Evolutionary conservation across 2,888 invertebrate species (phyloP).

Genomic region (Diplazon laetatorius): DNA sequence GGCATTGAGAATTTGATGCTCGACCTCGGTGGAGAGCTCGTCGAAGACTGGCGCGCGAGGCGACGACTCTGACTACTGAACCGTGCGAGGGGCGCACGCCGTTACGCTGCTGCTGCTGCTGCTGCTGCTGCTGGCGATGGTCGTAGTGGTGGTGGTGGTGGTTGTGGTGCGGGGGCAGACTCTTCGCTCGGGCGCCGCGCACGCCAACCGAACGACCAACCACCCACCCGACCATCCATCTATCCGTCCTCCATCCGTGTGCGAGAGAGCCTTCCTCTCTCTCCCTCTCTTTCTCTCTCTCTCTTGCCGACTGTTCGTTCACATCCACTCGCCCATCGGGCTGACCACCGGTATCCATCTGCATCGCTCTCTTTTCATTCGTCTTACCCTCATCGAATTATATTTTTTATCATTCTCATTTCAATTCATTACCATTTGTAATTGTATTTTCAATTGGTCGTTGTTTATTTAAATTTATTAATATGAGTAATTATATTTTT

Average conservation of each 20-base stretch:
- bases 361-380: not conserved
- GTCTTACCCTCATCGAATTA: too few species aligned
- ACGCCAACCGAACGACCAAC: constrained; percentile 55
- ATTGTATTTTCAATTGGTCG: too few species aligned
- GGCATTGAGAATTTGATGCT: too few species aligned
- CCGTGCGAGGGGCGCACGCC: constrained; percentile 70
- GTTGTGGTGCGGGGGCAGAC: constrained; percentile 46
- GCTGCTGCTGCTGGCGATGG: constrained; percentile 38
- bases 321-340: constrained; percentile 22
- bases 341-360: not conserved
- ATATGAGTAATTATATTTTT: too few species aligned
- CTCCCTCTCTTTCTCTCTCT: too few species aligned
- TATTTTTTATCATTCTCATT: too few species aligned
- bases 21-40: constrained; percentile 73
- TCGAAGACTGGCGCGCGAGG: constrained; percentile 77
- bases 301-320: constrained; percentile 44
- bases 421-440: too few species aligned
- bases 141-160: constrained; percentile 20
- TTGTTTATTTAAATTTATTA: too few species aligned
- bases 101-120: constrained; percentile 67
- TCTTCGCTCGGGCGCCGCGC: constrained; percentile 47
- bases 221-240: constrained; percentile 58
- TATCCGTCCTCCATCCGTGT: constrained; percentile 40
- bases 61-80: constrained; percentile 71
- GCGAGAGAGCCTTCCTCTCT: constrained; percentile 29